phyloP scores from a whole-genome alignment of 2,888 invertebrate species.

The Euproctis similis region DNA sequence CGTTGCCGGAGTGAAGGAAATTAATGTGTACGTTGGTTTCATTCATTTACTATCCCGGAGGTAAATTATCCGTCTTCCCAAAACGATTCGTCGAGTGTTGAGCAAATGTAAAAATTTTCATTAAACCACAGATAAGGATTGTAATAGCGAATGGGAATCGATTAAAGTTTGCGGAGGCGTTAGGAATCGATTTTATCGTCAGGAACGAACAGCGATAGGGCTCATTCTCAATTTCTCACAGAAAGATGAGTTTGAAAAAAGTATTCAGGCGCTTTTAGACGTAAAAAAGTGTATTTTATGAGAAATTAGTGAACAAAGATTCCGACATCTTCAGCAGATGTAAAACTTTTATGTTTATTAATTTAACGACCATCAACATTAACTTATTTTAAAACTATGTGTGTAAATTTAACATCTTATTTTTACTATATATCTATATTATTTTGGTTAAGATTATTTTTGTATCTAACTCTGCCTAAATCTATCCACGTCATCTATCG shows the following conservation, averaged over 20 bases:
- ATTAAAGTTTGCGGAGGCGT: slow-evolving; percentile 43
- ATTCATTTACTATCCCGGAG: slow-evolving; percentile 33
- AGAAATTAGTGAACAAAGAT: too few species aligned
- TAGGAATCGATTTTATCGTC: slow-evolving; percentile 24
- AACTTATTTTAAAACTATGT: too few species aligned
- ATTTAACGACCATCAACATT: too few species aligned
- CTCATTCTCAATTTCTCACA: slow-evolving; percentile 35
- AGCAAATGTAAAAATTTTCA: slow-evolving; percentile 47
- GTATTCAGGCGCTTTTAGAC: slow-evolving; percentile 18
- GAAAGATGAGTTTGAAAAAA: slow-evolving; percentile 35
- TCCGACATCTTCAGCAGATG: too few species aligned
- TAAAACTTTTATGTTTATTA: too few species aligned
- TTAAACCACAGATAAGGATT: slow-evolving; percentile 40
- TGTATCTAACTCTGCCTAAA: too few species aligned
- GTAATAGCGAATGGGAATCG: slow-evolving; percentile 44
- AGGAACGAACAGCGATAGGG: too few species aligned
- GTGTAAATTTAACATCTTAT: too few species aligned
- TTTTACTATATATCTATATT: too few species aligned
- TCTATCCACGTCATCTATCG: too few species aligned
- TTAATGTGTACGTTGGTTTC: slow-evolving; percentile 68
- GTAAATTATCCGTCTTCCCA: slow-evolving; percentile 33
- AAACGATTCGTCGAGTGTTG: slow-evolving; percentile 27
- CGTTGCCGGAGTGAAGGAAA: slow-evolving; percentile 53
- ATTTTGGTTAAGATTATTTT: too few species aligned
- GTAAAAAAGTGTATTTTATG: slow-evolving; percentile 12